Evolutionary conservation across 2,888 invertebrate species (phyloP).

Genomic region (Quadroppia sp.): DNA sequence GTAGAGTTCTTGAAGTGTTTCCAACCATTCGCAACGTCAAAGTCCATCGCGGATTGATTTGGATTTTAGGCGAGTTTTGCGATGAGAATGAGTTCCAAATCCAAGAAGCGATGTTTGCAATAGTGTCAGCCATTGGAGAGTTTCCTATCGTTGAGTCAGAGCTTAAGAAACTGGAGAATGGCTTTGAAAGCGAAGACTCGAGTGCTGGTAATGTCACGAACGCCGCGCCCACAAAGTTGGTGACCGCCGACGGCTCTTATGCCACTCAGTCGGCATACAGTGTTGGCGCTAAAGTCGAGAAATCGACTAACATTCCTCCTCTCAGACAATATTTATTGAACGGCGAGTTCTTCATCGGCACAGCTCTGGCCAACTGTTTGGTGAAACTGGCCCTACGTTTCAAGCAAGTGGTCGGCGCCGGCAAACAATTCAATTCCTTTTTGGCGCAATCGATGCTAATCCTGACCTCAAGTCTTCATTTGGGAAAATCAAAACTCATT

Average conservation of each 20-base stretch:
- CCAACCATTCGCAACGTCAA: conserved; percentile 64
- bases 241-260: conserved; percentile 98
- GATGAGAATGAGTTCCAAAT: conserved; percentile 63
- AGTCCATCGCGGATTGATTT: conserved; percentile 87
- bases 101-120: conserved; percentile 64
- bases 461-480: conserved; percentile 76
- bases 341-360: conserved; percentile 94
- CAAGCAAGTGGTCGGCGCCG: conserved; percentile 52
- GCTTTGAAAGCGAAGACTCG: conserved; percentile 60
- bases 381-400: conserved; percentile 81
- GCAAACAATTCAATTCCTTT: conserved; percentile 45
- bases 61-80: conserved; percentile 97
- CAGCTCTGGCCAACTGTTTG: conserved; percentile 82
- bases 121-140: conserved; percentile 69
- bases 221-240: conserved; percentile 60
- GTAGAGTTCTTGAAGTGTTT: conserved; percentile 73
- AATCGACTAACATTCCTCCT: conserved; percentile 58
- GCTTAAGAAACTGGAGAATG: conserved; percentile 67
- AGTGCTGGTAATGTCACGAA: conserved; percentile 44
- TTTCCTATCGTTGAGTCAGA: conserved; percentile 63
- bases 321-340: conserved; percentile 81
- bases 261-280: conserved; percentile 97
- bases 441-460: conserved; percentile 78
- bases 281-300: conserved; percentile 53
- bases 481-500: conserved; percentile 67